A percentile compares a stretch with the other conserved stretches of the same genome.
These are phyloP conservation scores for Leucozona laternaria DNA, from an alignment of 2,888 invertebrate genomes.

Conservation along the genomic window DNA sequence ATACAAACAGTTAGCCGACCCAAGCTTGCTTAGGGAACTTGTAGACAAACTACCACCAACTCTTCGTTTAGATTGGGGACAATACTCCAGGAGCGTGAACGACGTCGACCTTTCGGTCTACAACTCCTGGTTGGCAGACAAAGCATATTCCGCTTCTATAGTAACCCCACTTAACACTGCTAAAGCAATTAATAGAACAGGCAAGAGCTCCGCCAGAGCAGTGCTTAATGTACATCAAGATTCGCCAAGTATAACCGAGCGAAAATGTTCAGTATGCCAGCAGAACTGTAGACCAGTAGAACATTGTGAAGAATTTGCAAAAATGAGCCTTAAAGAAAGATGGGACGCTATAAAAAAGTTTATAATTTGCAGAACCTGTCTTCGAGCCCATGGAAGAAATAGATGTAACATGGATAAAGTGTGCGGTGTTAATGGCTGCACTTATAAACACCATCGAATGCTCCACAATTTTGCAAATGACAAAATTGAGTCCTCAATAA, in stretches of 20 bases:
- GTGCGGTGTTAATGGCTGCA: conserved; percentile 43
- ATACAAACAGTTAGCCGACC: no score
- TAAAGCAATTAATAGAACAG: not conserved
- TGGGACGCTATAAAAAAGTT: conserved; percentile 45
- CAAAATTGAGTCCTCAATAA: not conserved
- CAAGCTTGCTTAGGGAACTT: no score
- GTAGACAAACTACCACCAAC: not conserved
- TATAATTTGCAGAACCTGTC: conserved; percentile 49
- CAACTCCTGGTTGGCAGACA: no score
- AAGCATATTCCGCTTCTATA: not conserved
- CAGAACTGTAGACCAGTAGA: not conserved
- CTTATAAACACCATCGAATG: conserved; percentile 47
- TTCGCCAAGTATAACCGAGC: not conserved
- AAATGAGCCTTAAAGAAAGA: conserved; percentile 25
- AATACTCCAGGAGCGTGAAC: not conserved
- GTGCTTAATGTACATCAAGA: not conserved
- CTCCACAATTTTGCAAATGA: conserved; percentile 18
- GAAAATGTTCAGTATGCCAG: not conserved
- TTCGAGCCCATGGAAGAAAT: conserved; percentile 43
- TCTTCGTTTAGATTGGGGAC: conserved; percentile 8
- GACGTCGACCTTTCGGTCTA: not conserved
- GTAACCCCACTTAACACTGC: not conserved
- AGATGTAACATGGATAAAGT: conserved; percentile 31
- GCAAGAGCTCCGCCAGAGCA: not conserved
- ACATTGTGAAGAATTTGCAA: conserved; percentile 1